Conservation (phyloP, 2,888 invertebrate species). For the Ophion slaviceki region DNA sequence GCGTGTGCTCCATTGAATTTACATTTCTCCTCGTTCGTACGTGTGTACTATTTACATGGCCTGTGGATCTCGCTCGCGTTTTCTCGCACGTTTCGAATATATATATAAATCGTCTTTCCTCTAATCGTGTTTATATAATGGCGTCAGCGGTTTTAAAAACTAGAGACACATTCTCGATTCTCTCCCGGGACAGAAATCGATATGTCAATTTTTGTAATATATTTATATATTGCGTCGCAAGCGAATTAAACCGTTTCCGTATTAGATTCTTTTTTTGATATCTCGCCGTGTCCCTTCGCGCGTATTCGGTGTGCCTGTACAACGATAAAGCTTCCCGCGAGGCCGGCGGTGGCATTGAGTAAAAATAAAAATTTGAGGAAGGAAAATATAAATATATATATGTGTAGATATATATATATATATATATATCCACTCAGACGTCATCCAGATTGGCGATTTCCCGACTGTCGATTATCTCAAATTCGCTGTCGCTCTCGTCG, state of each 20-base stretch:
- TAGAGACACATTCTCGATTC: not conserved
- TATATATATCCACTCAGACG: constrained; percentile 44
- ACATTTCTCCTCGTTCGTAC: constrained; percentile 28
- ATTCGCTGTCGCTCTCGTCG: constrained; percentile 79
- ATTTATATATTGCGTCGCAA: constrained; percentile 23
- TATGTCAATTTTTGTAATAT: not conserved
- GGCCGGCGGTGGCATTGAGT: constrained; percentile 48
- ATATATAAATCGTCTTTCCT: constrained; percentile 7
- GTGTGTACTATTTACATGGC: constrained; percentile 57
- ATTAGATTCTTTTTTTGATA: constrained; percentile 4
- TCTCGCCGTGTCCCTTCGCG: constrained; percentile 21
- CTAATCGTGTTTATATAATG: constrained; percentile 21
- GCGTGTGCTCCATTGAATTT: constrained; percentile 36
- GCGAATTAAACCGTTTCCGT: not conserved
- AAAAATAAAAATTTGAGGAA: constrained; percentile 36
- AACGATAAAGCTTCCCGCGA: constrained; percentile 40
- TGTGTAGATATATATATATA: not conserved
- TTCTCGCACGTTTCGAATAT: constrained; percentile 20
- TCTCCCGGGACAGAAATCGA: not conserved
- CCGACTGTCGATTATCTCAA: constrained; percentile 80
- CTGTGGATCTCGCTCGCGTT: constrained; percentile 40
- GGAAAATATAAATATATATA: not conserved
- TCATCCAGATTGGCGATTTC: constrained; percentile 75
- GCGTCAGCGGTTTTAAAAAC: constrained; percentile 6
- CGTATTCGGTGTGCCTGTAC: constrained; percentile 25